Evolutionary conservation across 2,113 vertebrate genomes (phyloP).

Genomic region (Lepisosteus osseus): DNA sequence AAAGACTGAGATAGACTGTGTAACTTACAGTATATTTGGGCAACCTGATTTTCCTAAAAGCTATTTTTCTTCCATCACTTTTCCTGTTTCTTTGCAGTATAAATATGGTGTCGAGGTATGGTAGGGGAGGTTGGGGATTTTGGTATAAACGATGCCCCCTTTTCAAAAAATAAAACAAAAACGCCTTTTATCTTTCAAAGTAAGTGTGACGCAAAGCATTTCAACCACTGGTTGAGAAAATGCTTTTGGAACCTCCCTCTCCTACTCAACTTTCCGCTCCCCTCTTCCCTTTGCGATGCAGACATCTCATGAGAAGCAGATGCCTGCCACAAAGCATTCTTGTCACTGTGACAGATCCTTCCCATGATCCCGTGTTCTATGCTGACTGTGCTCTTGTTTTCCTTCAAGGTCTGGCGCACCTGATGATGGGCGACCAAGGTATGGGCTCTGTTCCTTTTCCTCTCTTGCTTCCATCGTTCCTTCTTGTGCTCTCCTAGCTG

Average conservation of each 20-base stretch:
- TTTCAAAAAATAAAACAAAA: slow-evolving; percentile 9
- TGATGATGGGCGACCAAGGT: slow-evolving; percentile 99
- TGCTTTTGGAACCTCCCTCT: slow-evolving; percentile 53
- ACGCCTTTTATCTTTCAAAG: slow-evolving; percentile 26
- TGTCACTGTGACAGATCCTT: slow-evolving; percentile 81
- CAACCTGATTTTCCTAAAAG: neutral
- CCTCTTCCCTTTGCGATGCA: slow-evolving; percentile 63
- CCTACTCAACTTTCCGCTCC: slow-evolving; percentile 31
- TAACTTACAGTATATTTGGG: neutral
- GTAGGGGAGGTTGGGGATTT: neutral
- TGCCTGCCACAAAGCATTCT: slow-evolving; percentile 78
- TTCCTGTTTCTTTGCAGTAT: neutral
- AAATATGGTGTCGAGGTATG: neutral
- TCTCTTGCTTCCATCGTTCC: slow-evolving; percentile 76
- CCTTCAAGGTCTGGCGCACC: slow-evolving; percentile 99
- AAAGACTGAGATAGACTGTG: neutral
- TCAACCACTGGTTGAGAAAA: slow-evolving; percentile 71
- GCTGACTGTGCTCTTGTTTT: slow-evolving; percentile 99
- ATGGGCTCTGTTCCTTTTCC: slow-evolving; percentile 92
- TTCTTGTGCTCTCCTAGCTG: slow-evolving; percentile 67
- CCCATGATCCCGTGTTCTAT: slow-evolving; percentile 91
- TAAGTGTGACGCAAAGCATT: slow-evolving; percentile 78
- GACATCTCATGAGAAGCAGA: slow-evolving; percentile 79
- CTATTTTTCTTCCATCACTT: neutral
- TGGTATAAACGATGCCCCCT: neutral